Base-by-base conservation (phyloP, 2,797 vertebrate genomes). In the Silurus aristotelis region DNA sequence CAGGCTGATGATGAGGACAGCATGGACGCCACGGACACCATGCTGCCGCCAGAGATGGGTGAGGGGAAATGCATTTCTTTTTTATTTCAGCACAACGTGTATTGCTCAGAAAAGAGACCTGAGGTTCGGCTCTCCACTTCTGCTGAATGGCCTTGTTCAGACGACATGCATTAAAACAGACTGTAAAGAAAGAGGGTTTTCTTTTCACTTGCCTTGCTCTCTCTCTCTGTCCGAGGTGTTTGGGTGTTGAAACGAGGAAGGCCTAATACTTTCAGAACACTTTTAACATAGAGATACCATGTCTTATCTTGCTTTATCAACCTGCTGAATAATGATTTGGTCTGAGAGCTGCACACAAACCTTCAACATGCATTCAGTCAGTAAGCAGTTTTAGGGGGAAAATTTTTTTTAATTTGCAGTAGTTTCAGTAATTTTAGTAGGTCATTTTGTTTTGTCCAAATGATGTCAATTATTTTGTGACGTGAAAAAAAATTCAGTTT, bases 1-100 rank as follows among this genome's bases (percentile, higher is more conserved):
- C 87, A 96, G 88, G 95, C 95, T 91, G 97, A 98, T 92, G 96
- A 97, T 93, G 97, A 98, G 91, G 97, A 97, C 92, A 96, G 96
- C 91, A 95, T 94, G 95, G 97, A 97, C 85, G 91, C 95, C 80
- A 92, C 95, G 90, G 96, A 97, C 93, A 92, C 93, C 86, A 91
- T 94, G 90, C 95, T 95, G 92, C 90, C 94, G 85, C 90, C 95
- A 90, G 96, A 96, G 91, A 94, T 94, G 93, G 97, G 97, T 98
- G 93, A 91, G 12, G 12, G 93, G 86, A 9, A 22, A 10, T 3
- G 56, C 20, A 2, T 77, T 58, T 27, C 2, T 17, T 73, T 84
- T 72, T 8, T 63, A 7, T 27, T 60, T 60, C 14, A 38, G 38
- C 38, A 38, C 3, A 38, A 38, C 4, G 38, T 38, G 38, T 60